Evolutionary conservation across 2,113 vertebrate species (phyloP).

Genomic region (Tychaedon coryphoeus): DNA sequence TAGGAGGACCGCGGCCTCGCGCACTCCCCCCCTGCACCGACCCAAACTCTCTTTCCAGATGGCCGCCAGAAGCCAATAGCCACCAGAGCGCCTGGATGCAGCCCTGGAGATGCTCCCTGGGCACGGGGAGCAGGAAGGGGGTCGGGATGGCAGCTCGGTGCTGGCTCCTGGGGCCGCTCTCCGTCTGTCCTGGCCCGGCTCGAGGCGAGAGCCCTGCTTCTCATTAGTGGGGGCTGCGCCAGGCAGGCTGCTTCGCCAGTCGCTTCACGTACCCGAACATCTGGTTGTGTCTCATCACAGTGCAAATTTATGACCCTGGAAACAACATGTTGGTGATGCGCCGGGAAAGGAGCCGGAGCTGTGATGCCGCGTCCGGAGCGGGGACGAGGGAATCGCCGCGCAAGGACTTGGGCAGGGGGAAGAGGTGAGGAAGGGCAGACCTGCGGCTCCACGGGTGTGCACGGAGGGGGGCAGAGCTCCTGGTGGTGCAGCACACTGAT

Average conservation of each 20-base stretch:
- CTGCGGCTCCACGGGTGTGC: background rate
- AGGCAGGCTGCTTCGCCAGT: constrained; percentile 57
- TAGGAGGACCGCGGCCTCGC: background rate
- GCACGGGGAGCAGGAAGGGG: background rate
- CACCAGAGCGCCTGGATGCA: background rate
- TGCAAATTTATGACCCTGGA: constrained; percentile 79
- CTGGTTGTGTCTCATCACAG: constrained; percentile 78
- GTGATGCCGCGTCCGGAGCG: constrained; percentile 43
- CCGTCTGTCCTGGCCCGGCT: constrained; percentile 36
- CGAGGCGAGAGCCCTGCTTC: constrained; percentile 31
- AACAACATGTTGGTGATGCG: constrained; percentile 71
- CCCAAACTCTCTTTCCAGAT: constrained; percentile 34
- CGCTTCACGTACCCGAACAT: constrained; percentile 71
- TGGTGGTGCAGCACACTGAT: background rate
- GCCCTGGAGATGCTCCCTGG: background rate
- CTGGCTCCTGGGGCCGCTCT: constrained; percentile 39
- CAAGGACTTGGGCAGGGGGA: background rate
- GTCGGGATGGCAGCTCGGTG: background rate
- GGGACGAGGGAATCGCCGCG: background rate
- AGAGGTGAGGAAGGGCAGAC: background rate
- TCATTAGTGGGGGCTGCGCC: constrained; percentile 53
- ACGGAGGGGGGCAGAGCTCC: background rate
- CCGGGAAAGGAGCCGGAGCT: constrained; percentile 33
- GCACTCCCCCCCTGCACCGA: background rate
- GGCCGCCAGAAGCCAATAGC: background rate